Conservation (phyloP, 2,113 vertebrate species). For the Cacatua alba region DNA sequence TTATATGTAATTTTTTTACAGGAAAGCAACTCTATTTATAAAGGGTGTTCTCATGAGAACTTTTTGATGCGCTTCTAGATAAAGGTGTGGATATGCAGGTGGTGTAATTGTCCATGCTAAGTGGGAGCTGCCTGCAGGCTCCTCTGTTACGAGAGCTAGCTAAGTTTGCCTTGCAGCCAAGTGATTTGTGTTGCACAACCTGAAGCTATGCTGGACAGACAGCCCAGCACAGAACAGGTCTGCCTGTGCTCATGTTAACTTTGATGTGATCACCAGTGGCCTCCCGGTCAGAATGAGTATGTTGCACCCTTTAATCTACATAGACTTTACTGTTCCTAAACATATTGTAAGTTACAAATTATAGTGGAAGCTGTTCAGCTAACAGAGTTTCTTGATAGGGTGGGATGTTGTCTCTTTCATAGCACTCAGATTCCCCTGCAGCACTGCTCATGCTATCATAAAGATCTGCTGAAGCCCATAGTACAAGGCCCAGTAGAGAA, state of each 20-base stretch:
- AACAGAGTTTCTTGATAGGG: not conserved
- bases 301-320: not conserved
- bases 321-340: not conserved
- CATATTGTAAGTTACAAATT: not conserved
- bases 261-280: not conserved
- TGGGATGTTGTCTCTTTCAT: not conserved
- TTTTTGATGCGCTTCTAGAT: not conserved
- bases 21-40: not conserved
- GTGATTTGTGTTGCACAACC: not conserved
- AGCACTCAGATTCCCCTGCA: not conserved
- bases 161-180: not conserved
- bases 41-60: not conserved
- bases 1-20: not conserved
- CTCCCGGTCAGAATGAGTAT: not conserved
- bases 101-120: not conserved
- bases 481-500: accelerated
- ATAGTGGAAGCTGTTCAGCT: not conserved
- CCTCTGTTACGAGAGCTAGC: accelerated
- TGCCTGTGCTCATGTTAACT: accelerated
- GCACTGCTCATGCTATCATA: accelerated
- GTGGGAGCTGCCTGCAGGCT: not conserved
- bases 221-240: not conserved
- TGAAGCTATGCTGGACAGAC: not conserved
- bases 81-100: not conserved
- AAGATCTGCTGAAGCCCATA: not conserved